Base-by-base conservation (phyloP, 1,140 invertebrate genomes). In the Aphidius ervi region DNA sequence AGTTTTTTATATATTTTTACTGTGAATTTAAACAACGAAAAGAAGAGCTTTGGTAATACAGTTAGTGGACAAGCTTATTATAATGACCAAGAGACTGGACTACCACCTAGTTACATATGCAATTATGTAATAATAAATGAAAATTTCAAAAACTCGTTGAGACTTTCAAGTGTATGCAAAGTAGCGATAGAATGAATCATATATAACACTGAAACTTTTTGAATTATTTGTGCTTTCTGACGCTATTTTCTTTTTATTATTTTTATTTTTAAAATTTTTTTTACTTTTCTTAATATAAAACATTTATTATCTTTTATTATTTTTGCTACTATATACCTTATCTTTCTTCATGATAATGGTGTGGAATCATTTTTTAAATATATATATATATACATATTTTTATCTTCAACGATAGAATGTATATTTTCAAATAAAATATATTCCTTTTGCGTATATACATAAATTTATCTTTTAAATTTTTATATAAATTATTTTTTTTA, bases 121-220 rank as follows among this genome's bases (percentile, higher is more conserved):
- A 61, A 61, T 61, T 61, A 61, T 46, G 9, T 53, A 61, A 53
- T 61, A 49, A 54, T 9, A 56, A 54, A 61, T 61, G 52, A 61
- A 61, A 61, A 61, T 61, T 56, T 20, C 46, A 46, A 47, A 48
- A 23, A 53, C 50, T 41, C 50, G 39, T 50, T 46, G 43, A 56
- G 2, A 56, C 46, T 9, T 53, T 40, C 39, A 53, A 39, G 4
- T 53, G 42, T 53, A 40, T 37, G 10, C 1, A 10, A 9, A 10
- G 39, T 8, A 39, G 41, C 50, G 31, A 41, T 53, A 53, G 39
- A 39, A 40, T 16, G 6, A 53, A 53, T 53, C 37, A 41, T 41
- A 40, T 40, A 48, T 48, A n/a, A 6, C 9, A 8, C 42, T 39
- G 16, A 53, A 56, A 9, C 31, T 46, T 7, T 7, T 56, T 56